Evolutionary conservation across 2,888 invertebrate species (phyloP), one percentile per base, ranked within the genome.

Genomic region (Andrena hattorfiana): DNA sequence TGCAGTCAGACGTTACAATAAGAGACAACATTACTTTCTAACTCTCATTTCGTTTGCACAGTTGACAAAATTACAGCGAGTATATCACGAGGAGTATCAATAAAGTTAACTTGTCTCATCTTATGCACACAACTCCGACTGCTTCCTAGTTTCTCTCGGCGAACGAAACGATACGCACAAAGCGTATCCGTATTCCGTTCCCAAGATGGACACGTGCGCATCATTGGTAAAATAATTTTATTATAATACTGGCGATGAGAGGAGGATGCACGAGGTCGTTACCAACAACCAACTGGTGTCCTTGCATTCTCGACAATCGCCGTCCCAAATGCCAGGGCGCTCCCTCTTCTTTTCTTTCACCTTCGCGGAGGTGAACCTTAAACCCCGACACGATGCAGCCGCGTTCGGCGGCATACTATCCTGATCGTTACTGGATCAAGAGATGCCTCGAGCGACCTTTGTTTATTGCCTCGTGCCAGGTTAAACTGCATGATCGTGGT

Each of bases 261-360:
- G 13, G 32, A 76, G 72, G 66, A 78, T 64, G 30, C 35, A 28
- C 51, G 74, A 77, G 73, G 62, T 63, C 63, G 64, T 59, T 76
- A 85, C 72, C 67, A 71, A 35, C 69, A 42, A 48, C 71, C 70
- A 26, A 26, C 56, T 51, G 67, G 82, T 85, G 90, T 89, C 90
- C 91, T 90, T 91, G 90, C 91, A 90, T 90, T 90, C 90, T 81
- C 86, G 69, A 78, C 81, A 73, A 84, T 84, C 83, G 85, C 77
- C 79, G 88, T 82, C 85, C 89, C 83, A 90, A 91, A 91, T 91
- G 90, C 90, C 90, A 90, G 79, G 85, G 89, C 90, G 89, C 89
- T 90, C 89, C 89, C 84, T 77, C 67, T 80, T 68, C 85, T 76
- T 64, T 86, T 81, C 42, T 82, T 83, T 85, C 80, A 76, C 84